These are phyloP conservation scores for Palloptera scutellata DNA, from an alignment of 2,888 invertebrate genomes.

Conservation along the genomic window DNA sequence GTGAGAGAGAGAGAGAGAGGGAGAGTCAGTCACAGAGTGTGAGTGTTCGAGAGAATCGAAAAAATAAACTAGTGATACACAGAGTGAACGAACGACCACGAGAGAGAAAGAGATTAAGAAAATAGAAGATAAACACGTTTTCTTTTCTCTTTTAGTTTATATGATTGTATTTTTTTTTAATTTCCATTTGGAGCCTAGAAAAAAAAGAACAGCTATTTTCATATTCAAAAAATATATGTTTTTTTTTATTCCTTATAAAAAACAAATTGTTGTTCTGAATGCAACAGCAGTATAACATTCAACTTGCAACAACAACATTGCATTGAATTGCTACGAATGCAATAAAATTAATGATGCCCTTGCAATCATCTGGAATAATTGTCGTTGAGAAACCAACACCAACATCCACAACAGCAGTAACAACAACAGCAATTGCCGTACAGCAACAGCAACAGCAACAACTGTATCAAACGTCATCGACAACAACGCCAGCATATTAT, in stretches of 20 bases:
- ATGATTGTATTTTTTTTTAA: background rate
- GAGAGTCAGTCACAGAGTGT: slow-evolving; percentile 8
- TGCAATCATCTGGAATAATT: slow-evolving; percentile 57
- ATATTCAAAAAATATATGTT: background rate
- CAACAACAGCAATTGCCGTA: slow-evolving; percentile 40
- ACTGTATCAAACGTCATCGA: slow-evolving; percentile 41
- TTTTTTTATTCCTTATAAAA: background rate
- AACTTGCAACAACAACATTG: slow-evolving; percentile 15
- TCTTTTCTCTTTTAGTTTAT: background rate
- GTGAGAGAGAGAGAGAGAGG: background rate
- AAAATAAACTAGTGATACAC: slow-evolving; percentile 31
- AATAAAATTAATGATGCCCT: slow-evolving; percentile 47
- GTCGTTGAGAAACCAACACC: slow-evolving; percentile 54
- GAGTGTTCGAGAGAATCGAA: slow-evolving; percentile 29
- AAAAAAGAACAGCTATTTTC: background rate
- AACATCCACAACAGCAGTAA: slow-evolving; percentile 38
- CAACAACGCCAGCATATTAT: slow-evolving; percentile 30
- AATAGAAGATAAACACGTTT: slow-evolving; percentile 14
- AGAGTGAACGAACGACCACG: slow-evolving; percentile 26
- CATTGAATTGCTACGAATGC: slow-evolving; percentile 15
- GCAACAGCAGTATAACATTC: background rate
- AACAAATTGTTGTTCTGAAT: background rate
- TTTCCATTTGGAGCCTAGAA: background rate
- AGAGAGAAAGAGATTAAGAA: slow-evolving; percentile 14
- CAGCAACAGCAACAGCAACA: slow-evolving; percentile 40